Percentiles rank a stretch among this genome's conserved stretches.
These are phyloP conservation scores for Laticauda laticaudata DNA, from an alignment of 2,113 vertebrate genomes.

Conservation along the genomic window DNA sequence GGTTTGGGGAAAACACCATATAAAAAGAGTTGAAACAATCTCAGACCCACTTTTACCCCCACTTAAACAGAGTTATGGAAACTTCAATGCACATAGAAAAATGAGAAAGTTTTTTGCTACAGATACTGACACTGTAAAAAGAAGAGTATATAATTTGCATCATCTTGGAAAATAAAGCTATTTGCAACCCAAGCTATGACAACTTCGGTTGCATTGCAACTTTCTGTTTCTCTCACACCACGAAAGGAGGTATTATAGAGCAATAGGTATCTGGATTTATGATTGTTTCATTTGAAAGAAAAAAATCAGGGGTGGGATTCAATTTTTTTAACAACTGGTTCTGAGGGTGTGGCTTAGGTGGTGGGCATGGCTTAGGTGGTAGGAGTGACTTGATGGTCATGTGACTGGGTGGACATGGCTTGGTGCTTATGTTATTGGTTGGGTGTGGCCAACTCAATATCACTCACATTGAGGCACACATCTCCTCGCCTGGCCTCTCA, in stretches of 20 bases:
- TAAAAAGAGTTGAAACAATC: not conserved
- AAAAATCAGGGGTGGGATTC: not conserved
- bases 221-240: not conserved
- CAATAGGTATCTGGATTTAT: not conserved
- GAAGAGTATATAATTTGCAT: not conserved
- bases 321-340: too few species aligned
- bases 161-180: not conserved
- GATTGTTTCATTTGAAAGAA: not conserved
- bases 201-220: not conserved
- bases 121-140: not conserved
- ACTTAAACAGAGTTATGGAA: not conserved
- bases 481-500: too few species aligned
- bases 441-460: too few species aligned
- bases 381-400: too few species aligned
- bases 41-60: not conserved
- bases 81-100: not conserved
- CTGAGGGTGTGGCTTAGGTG: too few species aligned
- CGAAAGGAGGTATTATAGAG: not conserved
- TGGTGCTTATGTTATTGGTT: too few species aligned
- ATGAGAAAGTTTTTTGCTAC: not conserved
- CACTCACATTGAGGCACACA: too few species aligned
- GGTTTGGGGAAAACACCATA: not conserved
- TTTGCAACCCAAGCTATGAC: not conserved
- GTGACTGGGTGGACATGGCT: too few species aligned
- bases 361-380: too few species aligned